These are phyloP conservation scores for Diarsia rubi DNA, from an alignment of 2,888 invertebrate species.

Conservation along the genomic window DNA sequence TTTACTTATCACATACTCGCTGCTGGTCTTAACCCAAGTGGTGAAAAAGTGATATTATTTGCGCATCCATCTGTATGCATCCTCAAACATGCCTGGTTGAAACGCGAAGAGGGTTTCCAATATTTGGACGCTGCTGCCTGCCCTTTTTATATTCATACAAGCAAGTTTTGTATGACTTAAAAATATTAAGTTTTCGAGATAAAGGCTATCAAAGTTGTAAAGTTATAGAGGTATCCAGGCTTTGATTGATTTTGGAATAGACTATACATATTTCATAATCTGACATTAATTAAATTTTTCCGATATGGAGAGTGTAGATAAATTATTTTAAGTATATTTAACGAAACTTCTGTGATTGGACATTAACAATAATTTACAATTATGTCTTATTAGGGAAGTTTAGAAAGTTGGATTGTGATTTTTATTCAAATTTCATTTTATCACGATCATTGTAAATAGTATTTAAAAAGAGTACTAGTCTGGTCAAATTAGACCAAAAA, in stretches of 20 bases:
- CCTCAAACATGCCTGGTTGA: not conserved
- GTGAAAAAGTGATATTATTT: not conserved
- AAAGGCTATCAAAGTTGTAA: not conserved
- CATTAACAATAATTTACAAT: not conserved
- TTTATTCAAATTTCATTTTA: conserved; percentile 10
- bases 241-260: not conserved
- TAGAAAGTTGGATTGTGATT: conserved; percentile 1
- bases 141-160: not conserved
- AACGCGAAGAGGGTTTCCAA: not conserved
- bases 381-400: conserved; percentile 17
- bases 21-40: not conserved
- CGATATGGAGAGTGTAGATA: conserved; percentile 1
- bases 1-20: not conserved
- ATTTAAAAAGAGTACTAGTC: conserved; percentile 19
- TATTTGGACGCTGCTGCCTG: not conserved
- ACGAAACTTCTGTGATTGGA: conserved; percentile 50
- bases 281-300: not conserved
- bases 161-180: not conserved
- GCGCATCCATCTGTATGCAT: not conserved
- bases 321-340: conserved; percentile 36
- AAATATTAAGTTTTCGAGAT: not conserved
- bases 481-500: too few species aligned
- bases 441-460: conserved; percentile 48
- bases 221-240: not conserved
- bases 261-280: not conserved